These are phyloP conservation scores for Xylophagus ater DNA, from an alignment of 2,888 invertebrate genomes.

Conservation along the genomic window DNA sequence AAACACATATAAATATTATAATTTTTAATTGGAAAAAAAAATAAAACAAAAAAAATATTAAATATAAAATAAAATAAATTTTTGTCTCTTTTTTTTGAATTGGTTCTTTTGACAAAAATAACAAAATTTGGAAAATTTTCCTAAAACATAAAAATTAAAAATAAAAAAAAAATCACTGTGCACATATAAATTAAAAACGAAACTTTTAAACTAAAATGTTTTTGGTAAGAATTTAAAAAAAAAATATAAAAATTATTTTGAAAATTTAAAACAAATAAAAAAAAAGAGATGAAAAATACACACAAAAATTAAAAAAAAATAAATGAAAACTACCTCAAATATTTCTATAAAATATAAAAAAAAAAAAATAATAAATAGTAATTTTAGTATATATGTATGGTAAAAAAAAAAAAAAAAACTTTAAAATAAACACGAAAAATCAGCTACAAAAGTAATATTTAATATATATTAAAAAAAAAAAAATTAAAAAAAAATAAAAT, in stretches of 20 bases:
- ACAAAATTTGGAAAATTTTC: too few relatives aligned
- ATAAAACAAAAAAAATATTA: too few relatives aligned
- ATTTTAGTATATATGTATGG: constrained; percentile 13
- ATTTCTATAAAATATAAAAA: constrained; percentile 16
- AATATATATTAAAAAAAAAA: background rate
- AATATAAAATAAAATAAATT: too few relatives aligned
- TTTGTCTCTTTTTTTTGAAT: too few relatives aligned
- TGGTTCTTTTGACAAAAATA: too few relatives aligned
- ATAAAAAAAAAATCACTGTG: too few relatives aligned
- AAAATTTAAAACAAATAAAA: constrained; percentile 3
- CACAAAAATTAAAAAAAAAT: constrained; percentile 12
- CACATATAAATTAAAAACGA: too few relatives aligned
- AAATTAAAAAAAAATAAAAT: constrained; percentile 1
- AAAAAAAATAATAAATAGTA: constrained; percentile 8
- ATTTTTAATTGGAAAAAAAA: too few relatives aligned
- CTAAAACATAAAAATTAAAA: too few relatives aligned
- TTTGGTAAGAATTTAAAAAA: too few relatives aligned
- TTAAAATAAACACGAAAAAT: background rate
- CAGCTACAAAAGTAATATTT: background rate
- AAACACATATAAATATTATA: too few relatives aligned
- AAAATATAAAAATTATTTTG: background rate
- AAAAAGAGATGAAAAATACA: constrained; percentile 8
- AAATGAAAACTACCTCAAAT: constrained; percentile 17
- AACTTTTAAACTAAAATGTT: too few relatives aligned
- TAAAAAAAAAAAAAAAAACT: constrained; percentile 4